Percentiles rank a stretch among this genome's conserved stretches.
These are phyloP conservation scores for Ptiloglossa arizonensis DNA, from an alignment of 1,140 invertebrate species.

Conservation along the genomic window DNA sequence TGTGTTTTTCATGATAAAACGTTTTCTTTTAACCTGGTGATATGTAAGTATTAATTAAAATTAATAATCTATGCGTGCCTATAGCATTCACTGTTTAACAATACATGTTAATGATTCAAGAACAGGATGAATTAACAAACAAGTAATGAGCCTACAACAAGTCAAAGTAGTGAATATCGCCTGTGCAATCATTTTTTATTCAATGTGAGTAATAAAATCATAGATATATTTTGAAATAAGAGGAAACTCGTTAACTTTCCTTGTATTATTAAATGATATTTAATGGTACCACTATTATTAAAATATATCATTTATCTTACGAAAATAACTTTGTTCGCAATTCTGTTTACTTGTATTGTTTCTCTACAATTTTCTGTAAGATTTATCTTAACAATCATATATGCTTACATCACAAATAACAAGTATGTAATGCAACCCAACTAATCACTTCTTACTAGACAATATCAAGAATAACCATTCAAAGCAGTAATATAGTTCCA, in stretches of 20 bases:
- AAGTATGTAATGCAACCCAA: constrained; percentile 38
- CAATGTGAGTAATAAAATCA: constrained; percentile 16
- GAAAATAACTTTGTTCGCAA: background rate
- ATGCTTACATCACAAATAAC: constrained; percentile 34
- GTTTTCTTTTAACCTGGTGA: background rate
- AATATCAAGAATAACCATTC: constrained; percentile 64
- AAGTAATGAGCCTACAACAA: constrained; percentile 16
- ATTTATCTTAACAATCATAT: constrained; percentile 13
- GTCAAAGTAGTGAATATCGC: constrained; percentile 42
- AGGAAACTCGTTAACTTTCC: constrained; percentile 18
- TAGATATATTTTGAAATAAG: constrained; percentile 28
- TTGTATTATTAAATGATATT: constrained; percentile 9
- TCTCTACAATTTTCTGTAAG: constrained; percentile 7
- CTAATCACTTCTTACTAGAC: constrained; percentile 43
- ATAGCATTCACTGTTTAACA: constrained; percentile 11
- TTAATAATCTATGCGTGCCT: constrained; percentile 3
- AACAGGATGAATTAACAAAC: background rate
- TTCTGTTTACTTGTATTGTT: background rate
- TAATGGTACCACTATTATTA: background rate
- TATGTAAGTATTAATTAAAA: background rate
- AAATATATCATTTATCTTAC: background rate
- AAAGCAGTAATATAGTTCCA: constrained; percentile 61
- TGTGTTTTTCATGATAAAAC: constrained; percentile 19
- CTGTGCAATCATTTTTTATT: constrained; percentile 57
- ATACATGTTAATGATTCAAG: constrained; percentile 4